phyloP scores from a whole-genome alignment of 2,888 invertebrate species.

The Nudaria mundana region DNA sequence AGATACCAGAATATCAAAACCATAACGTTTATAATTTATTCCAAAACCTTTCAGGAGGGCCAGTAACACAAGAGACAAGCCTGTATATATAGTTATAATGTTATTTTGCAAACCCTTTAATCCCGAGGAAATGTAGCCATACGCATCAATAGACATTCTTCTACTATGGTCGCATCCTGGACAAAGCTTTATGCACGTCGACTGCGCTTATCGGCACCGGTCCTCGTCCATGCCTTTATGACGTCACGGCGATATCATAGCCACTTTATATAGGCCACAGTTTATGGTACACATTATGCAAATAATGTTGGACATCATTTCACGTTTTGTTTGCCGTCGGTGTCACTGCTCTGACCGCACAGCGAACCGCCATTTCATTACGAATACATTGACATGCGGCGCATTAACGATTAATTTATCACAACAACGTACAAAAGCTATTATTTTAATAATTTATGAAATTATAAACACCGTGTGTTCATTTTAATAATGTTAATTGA shows the following conservation, averaged over 20 bases:
- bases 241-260: conserved; percentile 42
- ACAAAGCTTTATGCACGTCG: conserved; percentile 39
- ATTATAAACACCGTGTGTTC: conserved; percentile 29
- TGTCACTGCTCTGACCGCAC: conserved; percentile 41
- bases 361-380: conserved; percentile 49
- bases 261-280: conserved; percentile 41
- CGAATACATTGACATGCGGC: conserved; percentile 59
- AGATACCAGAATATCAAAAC: too few species aligned
- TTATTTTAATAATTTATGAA: conserved; percentile 40
- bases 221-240: conserved; percentile 33
- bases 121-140: conserved; percentile 21
- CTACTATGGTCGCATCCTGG: conserved; percentile 24
- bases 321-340: conserved; percentile 52
- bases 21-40: too few species aligned
- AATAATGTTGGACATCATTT: conserved; percentile 51
- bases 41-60: too few species aligned
- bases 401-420: conserved; percentile 56
- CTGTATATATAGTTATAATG: conserved; percentile 4
- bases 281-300: conserved; percentile 51
- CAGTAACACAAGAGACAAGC: conserved; percentile 1
- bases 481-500: conserved; percentile 32
- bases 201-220: conserved; percentile 31
- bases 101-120: conserved; percentile 24
- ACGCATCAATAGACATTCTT: conserved; percentile 35
- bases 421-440: conserved; percentile 49